Percentiles rank a stretch among this genome's conserved stretches.
phyloP scores from a whole-genome alignment of 2,888 invertebrate genomes.

The Zhengitettix transpicula region DNA sequence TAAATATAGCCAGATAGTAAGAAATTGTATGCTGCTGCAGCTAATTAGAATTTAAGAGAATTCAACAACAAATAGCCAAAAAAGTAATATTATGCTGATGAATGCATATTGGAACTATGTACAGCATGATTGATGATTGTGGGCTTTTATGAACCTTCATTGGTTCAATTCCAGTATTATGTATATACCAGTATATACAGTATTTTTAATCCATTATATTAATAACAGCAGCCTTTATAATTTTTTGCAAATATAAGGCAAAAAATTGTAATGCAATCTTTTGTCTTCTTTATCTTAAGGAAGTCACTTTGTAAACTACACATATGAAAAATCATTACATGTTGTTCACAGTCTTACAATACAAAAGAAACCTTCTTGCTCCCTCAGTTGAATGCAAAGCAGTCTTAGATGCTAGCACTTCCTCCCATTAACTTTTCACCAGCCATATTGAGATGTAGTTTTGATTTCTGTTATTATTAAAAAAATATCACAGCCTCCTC shows the following conservation, averaged over 20 bases:
- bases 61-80: no score
- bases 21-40: no score
- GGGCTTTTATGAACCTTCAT: no score
- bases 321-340: not conserved
- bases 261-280: constrained; percentile 7
- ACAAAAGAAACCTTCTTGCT: not conserved
- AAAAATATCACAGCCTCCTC: not conserved
- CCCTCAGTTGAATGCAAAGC: not conserved
- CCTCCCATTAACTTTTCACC: not conserved
- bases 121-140: no score
- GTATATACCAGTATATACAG: no score
- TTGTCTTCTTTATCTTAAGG: not conserved
- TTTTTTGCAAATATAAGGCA: constrained; percentile 12
- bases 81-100: no score
- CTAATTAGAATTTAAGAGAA: no score
- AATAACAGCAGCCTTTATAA: constrained; percentile 11
- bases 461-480: not conserved
- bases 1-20: no score
- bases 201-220: not conserved
- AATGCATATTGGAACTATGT: no score
- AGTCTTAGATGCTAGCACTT: not conserved
- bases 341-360: not conserved
- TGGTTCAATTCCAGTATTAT: no score
- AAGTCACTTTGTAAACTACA: not conserved
- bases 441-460: not conserved